These are phyloP conservation scores for Calidris pugnax DNA, from an alignment of 2,113 vertebrate genomes.

Conservation along the genomic window DNA sequence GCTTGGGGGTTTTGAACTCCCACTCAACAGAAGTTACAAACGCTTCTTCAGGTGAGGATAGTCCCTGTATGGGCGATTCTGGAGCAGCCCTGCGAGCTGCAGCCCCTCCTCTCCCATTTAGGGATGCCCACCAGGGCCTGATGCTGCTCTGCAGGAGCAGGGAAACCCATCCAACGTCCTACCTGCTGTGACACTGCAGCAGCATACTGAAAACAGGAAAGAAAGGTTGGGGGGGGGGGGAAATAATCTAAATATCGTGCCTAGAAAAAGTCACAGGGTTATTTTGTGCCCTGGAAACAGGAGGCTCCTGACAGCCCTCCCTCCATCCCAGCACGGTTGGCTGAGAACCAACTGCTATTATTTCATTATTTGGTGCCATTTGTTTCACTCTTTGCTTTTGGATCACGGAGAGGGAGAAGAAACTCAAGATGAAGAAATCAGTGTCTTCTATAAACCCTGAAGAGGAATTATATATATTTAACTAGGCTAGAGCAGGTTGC, in stretches of 20 bases:
- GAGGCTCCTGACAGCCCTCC: not conserved
- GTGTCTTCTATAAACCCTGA: not conserved
- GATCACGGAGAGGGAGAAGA: not conserved
- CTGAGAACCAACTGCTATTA: not conserved
- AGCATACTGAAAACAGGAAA: fast-evolving
- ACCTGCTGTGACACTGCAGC: no score
- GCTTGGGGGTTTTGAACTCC: not conserved
- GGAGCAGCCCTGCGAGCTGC: not conserved
- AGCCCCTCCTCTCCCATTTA: not conserved
- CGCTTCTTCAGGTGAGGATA: fast-evolving
- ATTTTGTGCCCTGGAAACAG: not conserved
- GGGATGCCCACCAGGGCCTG: not conserved
- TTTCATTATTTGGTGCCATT: not conserved
- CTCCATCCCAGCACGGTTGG: not conserved
- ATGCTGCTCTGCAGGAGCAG: fast-evolving
- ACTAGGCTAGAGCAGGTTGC: not conserved
- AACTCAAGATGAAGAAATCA: not conserved
- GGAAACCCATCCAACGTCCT: not conserved
- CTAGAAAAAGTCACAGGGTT: no score
- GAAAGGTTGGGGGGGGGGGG: no score
- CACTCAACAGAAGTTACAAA: not conserved
- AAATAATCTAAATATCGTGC: not conserved
- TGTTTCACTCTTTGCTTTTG: not conserved
- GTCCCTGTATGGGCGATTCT: fast-evolving
- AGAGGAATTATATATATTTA: not conserved